These are phyloP conservation scores for Tretioscincus oriximinensis DNA, from an alignment of 2,113 vertebrate species.

Conservation along the genomic window DNA sequence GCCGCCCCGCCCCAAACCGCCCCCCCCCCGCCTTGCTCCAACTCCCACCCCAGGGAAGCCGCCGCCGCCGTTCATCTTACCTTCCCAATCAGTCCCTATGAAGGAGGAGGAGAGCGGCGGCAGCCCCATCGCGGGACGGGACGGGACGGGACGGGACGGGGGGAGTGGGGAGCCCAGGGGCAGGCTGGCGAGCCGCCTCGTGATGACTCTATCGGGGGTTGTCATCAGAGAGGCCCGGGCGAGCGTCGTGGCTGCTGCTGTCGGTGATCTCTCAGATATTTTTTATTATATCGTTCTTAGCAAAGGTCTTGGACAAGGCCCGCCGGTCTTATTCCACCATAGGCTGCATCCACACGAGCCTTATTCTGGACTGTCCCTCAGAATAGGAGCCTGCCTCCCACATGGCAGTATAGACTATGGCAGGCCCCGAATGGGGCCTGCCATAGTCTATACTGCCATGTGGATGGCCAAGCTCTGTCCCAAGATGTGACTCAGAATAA, in stretches of 20 bases:
- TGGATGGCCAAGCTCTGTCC: too few species aligned
- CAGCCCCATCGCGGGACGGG: neutral
- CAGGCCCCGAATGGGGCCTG: too few species aligned
- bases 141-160: neutral
- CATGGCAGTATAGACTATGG: too few species aligned
- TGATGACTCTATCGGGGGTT: neutral
- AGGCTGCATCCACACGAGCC: too few species aligned
- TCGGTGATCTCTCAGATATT: neutral
- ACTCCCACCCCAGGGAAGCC: conserved; percentile 21
- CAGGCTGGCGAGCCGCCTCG: neutral
- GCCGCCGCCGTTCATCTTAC: conserved; percentile 8
- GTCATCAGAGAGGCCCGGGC: neutral
- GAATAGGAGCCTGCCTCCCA: too few species aligned
- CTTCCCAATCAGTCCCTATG: conserved; percentile 18
- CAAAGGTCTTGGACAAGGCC: neutral
- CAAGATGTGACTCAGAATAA: too few species aligned
- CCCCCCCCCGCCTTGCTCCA: neutral
- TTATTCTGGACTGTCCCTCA: too few species aligned
- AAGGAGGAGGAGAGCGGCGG: conserved; percentile 35
- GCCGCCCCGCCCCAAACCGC: conserved; percentile 64
- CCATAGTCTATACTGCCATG: too few species aligned
- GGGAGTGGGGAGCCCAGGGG: neutral
- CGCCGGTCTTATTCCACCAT: too few species aligned
- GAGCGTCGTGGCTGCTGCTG: too few species aligned
- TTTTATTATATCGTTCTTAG: neutral